A percentile compares a stretch with the other conserved stretches of the same genome.
phyloP scores from a whole-genome alignment of 2,797 vertebrate genomes.

The Tapirus indicus region DNA sequence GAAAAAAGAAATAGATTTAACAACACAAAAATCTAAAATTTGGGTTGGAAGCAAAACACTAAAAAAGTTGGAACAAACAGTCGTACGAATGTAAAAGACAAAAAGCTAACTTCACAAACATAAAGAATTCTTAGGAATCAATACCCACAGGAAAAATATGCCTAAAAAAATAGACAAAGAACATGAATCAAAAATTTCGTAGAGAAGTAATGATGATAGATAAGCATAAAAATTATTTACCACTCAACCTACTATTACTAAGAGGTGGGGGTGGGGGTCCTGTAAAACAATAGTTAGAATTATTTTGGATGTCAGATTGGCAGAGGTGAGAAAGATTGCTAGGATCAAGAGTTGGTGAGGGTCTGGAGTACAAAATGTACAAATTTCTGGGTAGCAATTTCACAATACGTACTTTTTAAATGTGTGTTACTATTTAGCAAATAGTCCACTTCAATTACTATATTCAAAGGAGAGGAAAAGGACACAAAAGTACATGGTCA shows the following conservation, averaged over 20 bases:
- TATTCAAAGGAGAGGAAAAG: neutral
- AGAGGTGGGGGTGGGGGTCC: accelerated
- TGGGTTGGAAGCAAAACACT: neutral
- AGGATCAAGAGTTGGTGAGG: neutral
- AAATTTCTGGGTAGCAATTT: neutral
- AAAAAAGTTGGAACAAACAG: neutral
- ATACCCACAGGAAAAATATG: neutral
- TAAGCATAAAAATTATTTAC: neutral
- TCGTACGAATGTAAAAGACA: neutral
- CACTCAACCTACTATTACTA: neutral
- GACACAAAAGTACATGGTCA: neutral
- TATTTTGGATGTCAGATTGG: neutral
- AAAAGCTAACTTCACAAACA: neutral
- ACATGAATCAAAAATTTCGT: neutral
- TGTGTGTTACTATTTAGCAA: neutral
- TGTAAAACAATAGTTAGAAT: neutral
- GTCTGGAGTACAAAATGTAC: neutral
- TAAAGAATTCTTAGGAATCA: neutral
- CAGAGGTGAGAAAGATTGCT: neutral
- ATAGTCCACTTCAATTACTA: neutral
- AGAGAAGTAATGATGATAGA: neutral
- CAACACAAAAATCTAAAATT: neutral
- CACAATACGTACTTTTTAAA: neutral
- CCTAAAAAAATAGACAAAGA: neutral
- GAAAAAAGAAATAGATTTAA: neutral